Percentiles rank a stretch among this genome's conserved stretches.
These are phyloP conservation scores for Seira sanloemensis DNA, from an alignment of 2,888 invertebrate species.

Conservation along the genomic window DNA sequence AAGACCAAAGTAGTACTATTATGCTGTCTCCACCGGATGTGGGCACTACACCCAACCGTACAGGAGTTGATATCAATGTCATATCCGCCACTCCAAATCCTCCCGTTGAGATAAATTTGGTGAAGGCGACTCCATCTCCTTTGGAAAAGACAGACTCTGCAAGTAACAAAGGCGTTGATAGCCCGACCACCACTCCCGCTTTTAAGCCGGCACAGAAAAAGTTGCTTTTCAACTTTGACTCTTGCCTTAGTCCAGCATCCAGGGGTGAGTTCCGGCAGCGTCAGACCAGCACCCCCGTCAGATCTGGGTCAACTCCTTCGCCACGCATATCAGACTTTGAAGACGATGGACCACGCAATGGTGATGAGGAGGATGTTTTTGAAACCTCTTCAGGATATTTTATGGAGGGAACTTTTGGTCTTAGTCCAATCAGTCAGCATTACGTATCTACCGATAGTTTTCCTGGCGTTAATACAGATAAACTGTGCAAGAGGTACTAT, in stretches of 20 bases:
- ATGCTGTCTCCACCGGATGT: background rate
- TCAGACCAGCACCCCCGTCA: conserved; percentile 70
- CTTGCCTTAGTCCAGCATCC: conserved; percentile 2
- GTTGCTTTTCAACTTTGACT: conserved; percentile 40
- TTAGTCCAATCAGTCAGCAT: conserved; percentile 68
- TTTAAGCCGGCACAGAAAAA: conserved; percentile 24
- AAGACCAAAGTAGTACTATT: conserved; percentile 16
- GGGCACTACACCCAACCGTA: conserved; percentile 19
- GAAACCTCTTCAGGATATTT: conserved; percentile 43
- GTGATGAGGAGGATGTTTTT: conserved; percentile 52
- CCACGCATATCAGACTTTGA: conserved; percentile 58
- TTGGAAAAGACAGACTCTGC: background rate
- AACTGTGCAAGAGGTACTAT: conserved; percentile 26
- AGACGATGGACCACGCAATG: conserved; percentile 30
- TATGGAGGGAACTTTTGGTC: conserved; percentile 57
- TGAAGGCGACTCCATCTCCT: conserved; percentile 56
- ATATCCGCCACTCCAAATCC: conserved; percentile 58
- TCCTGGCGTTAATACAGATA: background rate
- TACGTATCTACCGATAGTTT: conserved; percentile 29
- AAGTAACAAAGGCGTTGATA: background rate
- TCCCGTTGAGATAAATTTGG: conserved; percentile 60
- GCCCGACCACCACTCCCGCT: background rate
- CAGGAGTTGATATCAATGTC: conserved; percentile 46
- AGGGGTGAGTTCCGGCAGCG: conserved; percentile 24
- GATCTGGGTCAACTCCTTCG: conserved; percentile 62